Conservation (phyloP, 2,888 invertebrate species). For the Lacanobia wlatinum region DNA sequence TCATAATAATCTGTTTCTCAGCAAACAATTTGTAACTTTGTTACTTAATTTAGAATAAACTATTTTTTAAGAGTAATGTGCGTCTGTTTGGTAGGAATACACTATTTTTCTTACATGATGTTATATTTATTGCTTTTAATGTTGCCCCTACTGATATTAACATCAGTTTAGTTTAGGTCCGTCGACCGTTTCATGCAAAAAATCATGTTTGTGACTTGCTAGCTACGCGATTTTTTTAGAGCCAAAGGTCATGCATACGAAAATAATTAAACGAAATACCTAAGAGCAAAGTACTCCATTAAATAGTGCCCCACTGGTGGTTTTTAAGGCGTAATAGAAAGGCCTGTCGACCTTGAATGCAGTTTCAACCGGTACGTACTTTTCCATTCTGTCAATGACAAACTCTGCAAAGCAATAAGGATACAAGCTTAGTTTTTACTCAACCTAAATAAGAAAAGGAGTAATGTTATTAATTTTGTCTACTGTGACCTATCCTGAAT, state of each 20-base stretch:
- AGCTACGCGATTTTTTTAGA: background rate
- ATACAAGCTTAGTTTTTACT: background rate
- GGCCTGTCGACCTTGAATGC: slow-evolving; percentile 26
- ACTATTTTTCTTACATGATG: too few relatives aligned
- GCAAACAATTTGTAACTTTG: too few relatives aligned
- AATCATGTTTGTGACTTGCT: background rate
- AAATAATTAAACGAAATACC: background rate
- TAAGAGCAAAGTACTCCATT: slow-evolving; percentile 28
- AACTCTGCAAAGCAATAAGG: slow-evolving; percentile 22
- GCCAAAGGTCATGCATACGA: background rate
- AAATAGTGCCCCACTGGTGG: slow-evolving; percentile 16
- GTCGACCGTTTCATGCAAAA: background rate
- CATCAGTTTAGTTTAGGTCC: background rate
- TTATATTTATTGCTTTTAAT: too few relatives aligned
- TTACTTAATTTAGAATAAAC: too few relatives aligned
- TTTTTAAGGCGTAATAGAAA: slow-evolving; percentile 30
- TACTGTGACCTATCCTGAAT: background rate
- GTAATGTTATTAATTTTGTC: background rate
- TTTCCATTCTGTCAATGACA: background rate
- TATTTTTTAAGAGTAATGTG: too few relatives aligned
- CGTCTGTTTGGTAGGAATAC: too few relatives aligned
- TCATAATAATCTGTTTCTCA: too few relatives aligned
- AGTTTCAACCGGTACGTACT: background rate
- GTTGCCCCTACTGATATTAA: background rate
- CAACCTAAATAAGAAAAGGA: background rate